phyloP scores from a whole-genome alignment of 1,140 invertebrate genomes.

The Monomorium pharaonis region DNA sequence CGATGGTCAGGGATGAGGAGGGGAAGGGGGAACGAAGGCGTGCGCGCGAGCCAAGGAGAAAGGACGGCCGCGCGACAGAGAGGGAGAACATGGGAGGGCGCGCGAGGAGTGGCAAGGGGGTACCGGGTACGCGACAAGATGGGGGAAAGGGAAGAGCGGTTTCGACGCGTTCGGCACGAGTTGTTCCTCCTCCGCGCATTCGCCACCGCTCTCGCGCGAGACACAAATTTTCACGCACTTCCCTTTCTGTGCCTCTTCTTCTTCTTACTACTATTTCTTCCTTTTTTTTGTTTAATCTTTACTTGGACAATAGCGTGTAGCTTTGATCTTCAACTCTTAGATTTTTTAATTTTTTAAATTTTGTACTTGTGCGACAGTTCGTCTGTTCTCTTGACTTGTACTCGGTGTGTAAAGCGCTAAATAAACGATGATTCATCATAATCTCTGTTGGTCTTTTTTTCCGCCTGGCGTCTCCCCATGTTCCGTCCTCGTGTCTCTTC shows the following conservation, averaged over 20 bases:
- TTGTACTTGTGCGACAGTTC: too few species aligned
- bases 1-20: not conserved
- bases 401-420: too few species aligned
- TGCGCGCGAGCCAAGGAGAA: conserved; percentile 49
- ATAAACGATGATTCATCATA: too few species aligned
- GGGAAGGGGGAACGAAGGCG: conserved; percentile 53
- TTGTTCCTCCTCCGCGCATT: conserved; percentile 62
- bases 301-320: too few species aligned
- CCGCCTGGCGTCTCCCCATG: not conserved
- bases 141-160: conserved; percentile 47
- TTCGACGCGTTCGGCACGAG: conserved; percentile 61
- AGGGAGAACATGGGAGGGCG: conserved; percentile 27
- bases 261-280: too few species aligned
- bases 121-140: too few species aligned
- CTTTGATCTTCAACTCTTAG: too few species aligned
- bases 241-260: conserved; percentile 61
- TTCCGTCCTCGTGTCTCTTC: not conserved
- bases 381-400: too few species aligned
- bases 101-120: too few species aligned
- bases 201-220: conserved; percentile 44
- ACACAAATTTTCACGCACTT: conserved; percentile 50
- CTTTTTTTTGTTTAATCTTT: too few species aligned
- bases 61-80: not conserved
- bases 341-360: too few species aligned
- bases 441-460: not conserved